Evolutionary conservation across 2,888 invertebrate genomes (phyloP), one percentile per base, ranked within the genome.

Genomic region (Cactoblastis cactorum): DNA sequence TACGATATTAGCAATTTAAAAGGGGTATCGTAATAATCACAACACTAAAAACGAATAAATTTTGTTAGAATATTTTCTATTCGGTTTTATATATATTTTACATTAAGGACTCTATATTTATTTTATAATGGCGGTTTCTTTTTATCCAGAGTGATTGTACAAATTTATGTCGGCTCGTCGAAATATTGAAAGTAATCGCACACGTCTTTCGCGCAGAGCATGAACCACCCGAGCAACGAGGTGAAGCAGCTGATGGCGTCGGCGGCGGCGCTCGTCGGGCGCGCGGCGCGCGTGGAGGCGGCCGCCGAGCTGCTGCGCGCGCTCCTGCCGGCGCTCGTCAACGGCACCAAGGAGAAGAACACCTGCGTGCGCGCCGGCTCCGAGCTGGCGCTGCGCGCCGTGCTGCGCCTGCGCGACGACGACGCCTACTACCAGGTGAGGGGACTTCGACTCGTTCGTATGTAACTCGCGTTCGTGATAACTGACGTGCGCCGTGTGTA

Each of bases 291-390:
- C 52, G 15, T 28, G 54, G 54, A 51, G 9, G 15, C 58, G 17
- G 70, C 93, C 28, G 88, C 92, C 0, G 95, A 95, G 62, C 84
- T 96, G 59, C 90, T 96, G 58, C 95, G 94, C 74, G 88, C 94
- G 47, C 85, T 97, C 58, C 90, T 98, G 60, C 98, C 98, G 0
- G 96, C 96, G 86, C 90, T 99, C 63, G 98, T 99, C 48, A 99
- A 98, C 89, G 99, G 99, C 57, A 98, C 98, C 53, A 98, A 98
- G 90, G 99, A 99, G 89, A 98, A 98, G 90, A 98, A 98, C 87
- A 94, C 96, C 45, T 95, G 96, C 74, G 98, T 99, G 37, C 95
- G 97, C 80, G 95, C 96, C 35, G 96, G 97, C 86, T 96, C 98
- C 35, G 99, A 99, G 91, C 92, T 95, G 57, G 98, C 98, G 6